Conservation (phyloP, 2,797 vertebrate genomes). For the Echiichthys vipera region DNA sequence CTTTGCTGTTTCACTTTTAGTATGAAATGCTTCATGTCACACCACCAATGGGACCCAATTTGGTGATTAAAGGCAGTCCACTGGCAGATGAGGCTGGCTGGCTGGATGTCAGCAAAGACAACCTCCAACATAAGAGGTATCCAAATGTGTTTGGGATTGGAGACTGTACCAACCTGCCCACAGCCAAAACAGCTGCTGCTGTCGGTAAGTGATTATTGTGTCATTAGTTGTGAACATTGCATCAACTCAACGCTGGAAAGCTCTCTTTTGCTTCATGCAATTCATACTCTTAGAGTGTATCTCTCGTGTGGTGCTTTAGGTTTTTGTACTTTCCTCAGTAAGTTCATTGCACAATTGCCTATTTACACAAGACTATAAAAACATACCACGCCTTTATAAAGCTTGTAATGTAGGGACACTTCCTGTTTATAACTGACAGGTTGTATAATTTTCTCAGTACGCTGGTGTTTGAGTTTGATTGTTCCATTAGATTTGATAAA, state of each 20-base stretch:
- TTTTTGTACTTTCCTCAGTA: neutral
- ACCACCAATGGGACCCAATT: slow-evolving; percentile 94
- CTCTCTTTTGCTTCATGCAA: neutral
- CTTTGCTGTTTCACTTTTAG: slow-evolving; percentile 70
- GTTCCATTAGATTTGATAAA: neutral
- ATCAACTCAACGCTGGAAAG: slow-evolving; percentile 12
- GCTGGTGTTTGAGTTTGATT: neutral
- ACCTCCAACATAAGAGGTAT: slow-evolving; percentile 93
- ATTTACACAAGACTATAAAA: slow-evolving; percentile 2
- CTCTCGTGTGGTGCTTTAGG: neutral
- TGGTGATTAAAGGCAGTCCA: slow-evolving; percentile 86
- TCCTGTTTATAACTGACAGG: neutral
- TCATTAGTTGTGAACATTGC: neutral
- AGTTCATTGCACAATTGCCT: slow-evolving; percentile 15
- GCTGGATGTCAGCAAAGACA: slow-evolving; percentile 93
- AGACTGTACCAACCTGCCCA: slow-evolving; percentile 96
- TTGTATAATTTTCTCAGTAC: neutral
- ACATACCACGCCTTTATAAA: slow-evolving; percentile 11
- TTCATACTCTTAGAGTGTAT: neutral
- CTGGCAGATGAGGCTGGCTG: slow-evolving; percentile 90
- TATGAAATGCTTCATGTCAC: slow-evolving; percentile 99
- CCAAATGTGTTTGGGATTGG: slow-evolving; percentile 97
- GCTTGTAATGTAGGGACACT: neutral
- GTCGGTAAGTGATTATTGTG: slow-evolving; percentile 84
- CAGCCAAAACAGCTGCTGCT: slow-evolving; percentile 93